Percentiles rank a stretch among this genome's conserved stretches.
These are phyloP conservation scores for Carduelis carduelis DNA, from an alignment of 2,797 vertebrate species.

Conservation along the genomic window DNA sequence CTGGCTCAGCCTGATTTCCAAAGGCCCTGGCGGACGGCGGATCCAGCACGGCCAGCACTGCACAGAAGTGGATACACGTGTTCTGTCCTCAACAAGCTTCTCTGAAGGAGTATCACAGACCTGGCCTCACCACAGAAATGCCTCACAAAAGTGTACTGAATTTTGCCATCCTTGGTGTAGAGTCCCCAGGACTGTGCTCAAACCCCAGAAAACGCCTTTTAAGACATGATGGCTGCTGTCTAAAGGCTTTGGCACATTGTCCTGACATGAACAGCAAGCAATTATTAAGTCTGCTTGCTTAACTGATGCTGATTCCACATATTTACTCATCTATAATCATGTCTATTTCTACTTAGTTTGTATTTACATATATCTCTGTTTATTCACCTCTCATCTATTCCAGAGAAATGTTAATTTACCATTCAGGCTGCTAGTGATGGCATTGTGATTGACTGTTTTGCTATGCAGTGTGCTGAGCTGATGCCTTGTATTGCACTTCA, in stretches of 20 bases:
- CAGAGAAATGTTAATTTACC: slow-evolving; percentile 53
- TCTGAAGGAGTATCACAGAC: neutral
- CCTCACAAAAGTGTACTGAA: neutral
- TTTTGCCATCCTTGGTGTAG: neutral
- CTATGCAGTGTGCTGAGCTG: slow-evolving; percentile 4
- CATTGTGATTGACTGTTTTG: slow-evolving; percentile 38
- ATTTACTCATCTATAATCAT: slow-evolving; percentile 62
- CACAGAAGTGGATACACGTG: neutral
- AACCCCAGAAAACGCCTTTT: neutral
- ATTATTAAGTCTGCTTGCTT: slow-evolving; percentile 50
- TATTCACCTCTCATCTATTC: slow-evolving; percentile 47
- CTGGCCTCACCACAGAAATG: neutral
- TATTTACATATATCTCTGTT: slow-evolving; percentile 63
- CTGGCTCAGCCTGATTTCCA: neutral
- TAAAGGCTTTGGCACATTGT: neutral
- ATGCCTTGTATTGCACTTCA: slow-evolving; percentile 14
- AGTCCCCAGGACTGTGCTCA: neutral
- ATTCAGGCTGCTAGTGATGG: slow-evolving; percentile 33
- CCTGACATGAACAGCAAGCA: slow-evolving; percentile 19
- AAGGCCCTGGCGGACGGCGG: rapidly evolving
- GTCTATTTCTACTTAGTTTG: slow-evolving; percentile 55
- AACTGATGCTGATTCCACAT: slow-evolving; percentile 58
- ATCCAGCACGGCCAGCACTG: neutral
- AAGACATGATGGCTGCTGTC: neutral
- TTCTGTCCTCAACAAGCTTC: neutral